Conservation (phyloP, 2,888 invertebrate species). For the Steinernema hermaphroditum region DNA sequence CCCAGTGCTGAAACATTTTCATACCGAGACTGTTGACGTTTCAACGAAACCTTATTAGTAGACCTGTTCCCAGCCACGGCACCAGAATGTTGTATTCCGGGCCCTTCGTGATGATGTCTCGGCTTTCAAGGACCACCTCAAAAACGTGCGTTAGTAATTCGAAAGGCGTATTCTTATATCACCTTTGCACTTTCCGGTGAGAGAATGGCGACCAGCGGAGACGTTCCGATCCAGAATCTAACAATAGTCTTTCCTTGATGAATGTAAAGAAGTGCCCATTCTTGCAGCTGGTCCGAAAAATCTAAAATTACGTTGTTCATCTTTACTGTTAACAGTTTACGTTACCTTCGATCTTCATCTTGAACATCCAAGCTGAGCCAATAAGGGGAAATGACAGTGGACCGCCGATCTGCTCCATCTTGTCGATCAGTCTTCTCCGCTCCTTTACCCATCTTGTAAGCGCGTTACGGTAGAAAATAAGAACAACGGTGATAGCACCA, state of each 20-base stretch:
- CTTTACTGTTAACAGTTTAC: not conserved
- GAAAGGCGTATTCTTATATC: too few relatives aligned
- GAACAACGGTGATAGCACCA: not conserved
- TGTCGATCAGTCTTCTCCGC: not conserved
- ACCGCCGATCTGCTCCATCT: conserved; percentile 45
- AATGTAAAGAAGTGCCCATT: conserved; percentile 42
- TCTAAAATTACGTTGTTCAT: conserved; percentile 33
- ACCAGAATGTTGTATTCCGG: conserved; percentile 68
- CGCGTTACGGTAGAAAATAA: not conserved
- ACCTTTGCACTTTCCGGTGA: conserved; percentile 45
- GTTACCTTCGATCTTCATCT: conserved; percentile 47
- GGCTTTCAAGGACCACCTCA: conserved; percentile 60
- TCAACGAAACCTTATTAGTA: conserved; percentile 66
- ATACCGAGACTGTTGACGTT: not conserved
- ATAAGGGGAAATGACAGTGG: conserved; percentile 54
- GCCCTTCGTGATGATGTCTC: conserved; percentile 65
- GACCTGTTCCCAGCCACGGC: conserved; percentile 69
- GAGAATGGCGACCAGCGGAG: conserved; percentile 43
- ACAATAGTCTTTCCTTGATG: conserved; percentile 38
- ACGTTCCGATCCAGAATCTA: conserved; percentile 46
- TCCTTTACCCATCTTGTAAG: not conserved
- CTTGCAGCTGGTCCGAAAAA: conserved; percentile 43
- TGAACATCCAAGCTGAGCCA: conserved; percentile 57
- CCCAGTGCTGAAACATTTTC: conserved; percentile 65
- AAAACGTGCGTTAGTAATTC: not conserved